Conservation (phyloP, 2,113 vertebrate genomes). For the Setophaga coronata region DNA sequence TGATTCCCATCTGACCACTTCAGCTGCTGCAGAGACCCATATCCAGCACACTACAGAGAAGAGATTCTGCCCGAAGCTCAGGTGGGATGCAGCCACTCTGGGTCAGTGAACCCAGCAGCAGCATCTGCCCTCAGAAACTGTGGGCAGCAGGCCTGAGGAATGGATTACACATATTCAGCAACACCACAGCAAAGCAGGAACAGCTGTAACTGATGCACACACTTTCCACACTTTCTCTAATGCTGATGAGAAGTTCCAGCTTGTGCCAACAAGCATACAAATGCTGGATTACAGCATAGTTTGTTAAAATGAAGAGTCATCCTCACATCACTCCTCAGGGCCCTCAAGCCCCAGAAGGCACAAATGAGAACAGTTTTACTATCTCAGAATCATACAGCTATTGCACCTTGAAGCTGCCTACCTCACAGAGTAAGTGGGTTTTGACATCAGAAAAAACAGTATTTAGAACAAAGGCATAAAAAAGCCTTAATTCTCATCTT, state of each 20-base stretch:
- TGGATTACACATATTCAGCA: not conserved
- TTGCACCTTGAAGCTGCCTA: not conserved
- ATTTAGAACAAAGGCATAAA: not conserved
- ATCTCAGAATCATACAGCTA: not conserved
- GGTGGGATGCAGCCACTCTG: not conserved
- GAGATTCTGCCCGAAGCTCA: not conserved
- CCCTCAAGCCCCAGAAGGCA: not conserved
- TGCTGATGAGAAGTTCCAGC: not conserved
- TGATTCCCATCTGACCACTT: not conserved
- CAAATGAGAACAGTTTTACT: not conserved
- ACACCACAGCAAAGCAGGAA: not conserved
- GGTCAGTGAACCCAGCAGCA: not conserved
- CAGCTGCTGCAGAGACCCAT: not conserved
- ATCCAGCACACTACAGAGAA: not conserved
- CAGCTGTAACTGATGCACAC: not conserved
- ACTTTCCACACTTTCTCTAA: not conserved
- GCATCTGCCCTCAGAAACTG: not conserved
- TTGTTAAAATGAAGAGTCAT: not conserved
- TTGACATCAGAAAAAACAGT: not conserved
- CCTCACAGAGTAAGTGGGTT: not conserved
- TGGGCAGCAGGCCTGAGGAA: not conserved
- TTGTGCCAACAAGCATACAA: not conserved
- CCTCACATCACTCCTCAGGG: not conserved
- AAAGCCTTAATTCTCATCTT: not conserved
- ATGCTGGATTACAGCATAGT: not conserved